These are phyloP conservation scores for Pheosia gnoma DNA, from an alignment of 2,888 invertebrate species.

Conservation along the genomic window DNA sequence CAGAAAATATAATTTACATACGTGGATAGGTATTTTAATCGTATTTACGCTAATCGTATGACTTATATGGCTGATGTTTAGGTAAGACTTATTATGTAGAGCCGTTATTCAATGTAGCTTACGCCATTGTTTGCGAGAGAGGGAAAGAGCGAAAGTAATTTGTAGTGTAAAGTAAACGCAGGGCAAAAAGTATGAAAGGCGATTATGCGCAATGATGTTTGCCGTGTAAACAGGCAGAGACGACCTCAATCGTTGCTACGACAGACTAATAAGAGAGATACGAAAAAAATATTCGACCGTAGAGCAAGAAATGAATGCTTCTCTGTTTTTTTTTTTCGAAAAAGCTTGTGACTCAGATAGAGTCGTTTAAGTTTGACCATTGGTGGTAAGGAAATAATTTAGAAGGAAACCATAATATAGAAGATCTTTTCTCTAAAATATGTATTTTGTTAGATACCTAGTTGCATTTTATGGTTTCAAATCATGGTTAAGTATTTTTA, in stretches of 20 bases:
- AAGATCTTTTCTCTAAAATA: too few species aligned
- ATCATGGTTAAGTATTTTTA: too few species aligned
- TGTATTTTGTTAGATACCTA: too few species aligned
- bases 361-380: too few species aligned
- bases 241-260: slow-evolving; percentile 58
- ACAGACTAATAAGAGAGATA: background rate
- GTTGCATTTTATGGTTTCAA: too few species aligned
- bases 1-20: background rate
- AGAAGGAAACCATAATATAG: too few species aligned
- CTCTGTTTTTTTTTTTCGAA: background rate
- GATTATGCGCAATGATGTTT: slow-evolving; percentile 73
- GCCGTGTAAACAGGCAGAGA: slow-evolving; percentile 58
- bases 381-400: too few species aligned
- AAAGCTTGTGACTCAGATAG: background rate
- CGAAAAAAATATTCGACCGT: slow-evolving; percentile 55
- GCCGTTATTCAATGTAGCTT: slow-evolving; percentile 21
- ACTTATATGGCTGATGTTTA: background rate
- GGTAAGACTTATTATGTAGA: slow-evolving; percentile 4
- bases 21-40: background rate
- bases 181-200: slow-evolving; percentile 60
- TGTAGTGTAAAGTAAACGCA: slow-evolving; percentile 45
- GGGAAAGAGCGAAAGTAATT: slow-evolving; percentile 49
- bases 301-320: slow-evolving; percentile 15
- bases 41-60: background rate
- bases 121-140: slow-evolving; percentile 28